Conservation (phyloP, 2,888 invertebrate genomes). For the Tuta absoluta region DNA sequence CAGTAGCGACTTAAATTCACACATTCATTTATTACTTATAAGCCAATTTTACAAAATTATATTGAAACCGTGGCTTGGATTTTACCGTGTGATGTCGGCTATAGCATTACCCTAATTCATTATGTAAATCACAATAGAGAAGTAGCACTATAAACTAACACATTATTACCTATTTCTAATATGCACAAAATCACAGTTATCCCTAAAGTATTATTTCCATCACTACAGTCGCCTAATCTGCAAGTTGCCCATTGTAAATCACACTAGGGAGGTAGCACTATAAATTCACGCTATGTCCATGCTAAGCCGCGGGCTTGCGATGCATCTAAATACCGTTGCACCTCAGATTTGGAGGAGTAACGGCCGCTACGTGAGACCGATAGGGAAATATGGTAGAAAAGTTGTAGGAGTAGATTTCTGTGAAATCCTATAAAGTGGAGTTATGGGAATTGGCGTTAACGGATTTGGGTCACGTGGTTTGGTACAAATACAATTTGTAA, state of each 20-base stretch:
- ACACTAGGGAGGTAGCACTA: slow-evolving; percentile 22
- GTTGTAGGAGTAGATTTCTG: not conserved
- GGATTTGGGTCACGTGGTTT: slow-evolving; percentile 6
- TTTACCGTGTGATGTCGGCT: too few relatives aligned
- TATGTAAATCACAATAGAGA: too few relatives aligned
- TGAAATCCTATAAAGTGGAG: not conserved
- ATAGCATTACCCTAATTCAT: too few relatives aligned
- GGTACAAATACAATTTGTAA: not conserved
- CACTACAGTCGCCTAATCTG: slow-evolving; percentile 24
- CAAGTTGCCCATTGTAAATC: slow-evolving; percentile 28
- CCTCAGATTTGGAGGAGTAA: slow-evolving; percentile 22
- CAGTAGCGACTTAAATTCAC: too few relatives aligned
- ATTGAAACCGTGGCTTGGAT: too few relatives aligned
- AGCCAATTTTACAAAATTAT: too few relatives aligned
- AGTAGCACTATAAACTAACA: too few relatives aligned
- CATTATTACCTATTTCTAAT: too few relatives aligned
- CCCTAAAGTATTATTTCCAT: not conserved
- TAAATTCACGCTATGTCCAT: slow-evolving; percentile 18
- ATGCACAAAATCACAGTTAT: not conserved
- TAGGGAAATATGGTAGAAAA: slow-evolving; percentile 20
- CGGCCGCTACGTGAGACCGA: slow-evolving; percentile 20
- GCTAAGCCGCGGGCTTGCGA: slow-evolving; percentile 2
- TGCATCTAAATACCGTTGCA: slow-evolving; percentile 23
- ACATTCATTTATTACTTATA: too few relatives aligned
- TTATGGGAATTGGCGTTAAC: not conserved